Evolutionary conservation across 2,888 invertebrate genomes (phyloP).

Genomic region (Eristalis arbustorum): DNA sequence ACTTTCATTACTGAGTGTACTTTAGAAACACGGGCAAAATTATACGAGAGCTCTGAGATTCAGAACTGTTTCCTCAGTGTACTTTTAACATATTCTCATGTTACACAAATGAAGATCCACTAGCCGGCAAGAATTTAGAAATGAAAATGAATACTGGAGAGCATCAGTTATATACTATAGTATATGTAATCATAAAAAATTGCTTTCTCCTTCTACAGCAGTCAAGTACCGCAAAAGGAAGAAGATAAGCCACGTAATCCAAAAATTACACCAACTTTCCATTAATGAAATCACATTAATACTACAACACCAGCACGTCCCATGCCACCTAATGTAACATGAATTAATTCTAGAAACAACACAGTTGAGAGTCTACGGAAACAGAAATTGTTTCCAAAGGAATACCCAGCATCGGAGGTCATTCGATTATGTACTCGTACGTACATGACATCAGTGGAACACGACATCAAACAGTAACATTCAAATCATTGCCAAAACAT

Average conservation of each 20-base stretch:
- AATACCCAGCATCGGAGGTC: neutral
- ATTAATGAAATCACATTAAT: slow-evolving; percentile 46
- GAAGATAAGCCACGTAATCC: slow-evolving; percentile 25
- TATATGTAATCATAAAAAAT: neutral
- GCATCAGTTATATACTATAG: too few species aligned
- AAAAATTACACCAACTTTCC: slow-evolving; percentile 46
- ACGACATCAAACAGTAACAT: slow-evolving; percentile 8
- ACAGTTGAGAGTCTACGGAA: neutral
- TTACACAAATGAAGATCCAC: too few species aligned
- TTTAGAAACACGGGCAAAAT: too few species aligned
- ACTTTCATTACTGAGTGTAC: too few species aligned
- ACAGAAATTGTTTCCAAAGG: neutral
- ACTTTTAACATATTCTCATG: too few species aligned
- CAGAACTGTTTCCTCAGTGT: too few species aligned
- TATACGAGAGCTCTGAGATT: too few species aligned
- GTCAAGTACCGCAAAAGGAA: slow-evolving; percentile 17
- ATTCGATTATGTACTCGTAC: neutral
- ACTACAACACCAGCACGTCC: slow-evolving; percentile 14
- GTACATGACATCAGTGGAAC: neutral
- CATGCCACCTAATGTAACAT: slow-evolving; percentile 19
- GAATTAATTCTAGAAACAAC: slow-evolving; percentile 27
- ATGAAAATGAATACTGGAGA: too few species aligned
- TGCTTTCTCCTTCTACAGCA: neutral
- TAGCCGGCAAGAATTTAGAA: too few species aligned
- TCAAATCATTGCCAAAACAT: slow-evolving; percentile 39